A percentile compares a stretch with the other conserved stretches of the same genome.
phyloP scores from a whole-genome alignment of 2,888 invertebrate genomes.

The Sabellastarte sp. region DNA sequence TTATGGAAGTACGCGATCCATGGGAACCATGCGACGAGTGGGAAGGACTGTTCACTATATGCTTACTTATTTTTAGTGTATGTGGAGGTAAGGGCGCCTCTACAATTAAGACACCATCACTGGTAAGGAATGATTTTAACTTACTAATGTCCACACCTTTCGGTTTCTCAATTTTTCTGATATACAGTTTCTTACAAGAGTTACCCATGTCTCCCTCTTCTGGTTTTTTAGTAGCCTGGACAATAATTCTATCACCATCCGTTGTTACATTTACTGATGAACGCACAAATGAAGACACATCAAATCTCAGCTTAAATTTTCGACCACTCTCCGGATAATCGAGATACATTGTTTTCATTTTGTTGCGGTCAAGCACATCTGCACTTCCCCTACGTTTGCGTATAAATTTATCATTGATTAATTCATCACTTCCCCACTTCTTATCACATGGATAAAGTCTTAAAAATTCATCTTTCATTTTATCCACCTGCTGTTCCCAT shows the following conservation, averaged over 20 bases:
- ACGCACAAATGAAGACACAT: slow-evolving; percentile 21
- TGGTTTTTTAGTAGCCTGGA: slow-evolving; percentile 22
- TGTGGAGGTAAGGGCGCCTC: slow-evolving; percentile 31
- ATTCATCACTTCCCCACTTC: slow-evolving; percentile 28
- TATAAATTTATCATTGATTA: slow-evolving; percentile 23
- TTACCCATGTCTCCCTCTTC: slow-evolving; percentile 12
- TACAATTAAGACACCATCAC: slow-evolving; percentile 28
- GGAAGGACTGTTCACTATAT: slow-evolving; percentile 27
- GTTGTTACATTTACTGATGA: slow-evolving; percentile 19
- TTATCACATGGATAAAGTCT: slow-evolving; percentile 27
- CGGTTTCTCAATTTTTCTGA: slow-evolving; percentile 29
- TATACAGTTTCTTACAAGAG: slow-evolving; percentile 16
- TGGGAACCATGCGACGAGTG: slow-evolving; percentile 28
- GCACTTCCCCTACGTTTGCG: slow-evolving; percentile 29
- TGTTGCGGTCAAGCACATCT: slow-evolving; percentile 27
- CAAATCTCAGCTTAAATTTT: slow-evolving; percentile 29
- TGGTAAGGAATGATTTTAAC: slow-evolving; percentile 26
- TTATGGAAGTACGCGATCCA: slow-evolving; percentile 3
- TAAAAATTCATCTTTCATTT: slow-evolving; percentile 32
- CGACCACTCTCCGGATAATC: slow-evolving; percentile 31
- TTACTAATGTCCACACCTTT: slow-evolving; percentile 27
- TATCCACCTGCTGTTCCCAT: slow-evolving; percentile 31
- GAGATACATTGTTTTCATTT: slow-evolving; percentile 31
- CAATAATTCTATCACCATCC: slow-evolving; percentile 27
- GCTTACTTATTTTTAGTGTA: slow-evolving; percentile 22